A percentile compares a stretch with the other conserved stretches of the same genome.
Evolutionary conservation across 1,140 invertebrate genomes (phyloP).

Genomic region (Procambarus clarkii): DNA sequence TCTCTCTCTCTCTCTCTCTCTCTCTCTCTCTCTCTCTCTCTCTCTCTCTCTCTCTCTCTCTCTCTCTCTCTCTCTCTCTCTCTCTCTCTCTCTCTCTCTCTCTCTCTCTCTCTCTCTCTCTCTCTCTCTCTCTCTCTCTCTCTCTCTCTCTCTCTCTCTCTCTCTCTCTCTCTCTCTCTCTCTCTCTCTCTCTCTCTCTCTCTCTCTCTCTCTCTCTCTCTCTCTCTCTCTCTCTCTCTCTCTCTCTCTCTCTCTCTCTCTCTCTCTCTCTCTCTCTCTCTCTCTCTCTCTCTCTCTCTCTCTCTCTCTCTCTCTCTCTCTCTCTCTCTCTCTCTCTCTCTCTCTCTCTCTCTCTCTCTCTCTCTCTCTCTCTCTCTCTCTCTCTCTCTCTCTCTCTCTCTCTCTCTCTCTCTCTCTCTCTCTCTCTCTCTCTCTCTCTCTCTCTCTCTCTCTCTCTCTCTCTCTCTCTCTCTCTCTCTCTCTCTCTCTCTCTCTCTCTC

Average conservation of each 20-base stretch:
- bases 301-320: too few relatives aligned
- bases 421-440: conserved; percentile 17
- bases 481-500: too few relatives aligned
- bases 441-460: neutral
- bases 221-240: neutral
- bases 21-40: too few relatives aligned
- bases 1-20: conserved; percentile 1
- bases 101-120: neutral
- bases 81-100: neutral
- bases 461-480: neutral
- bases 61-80: neutral
- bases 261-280: neutral
- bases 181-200: neutral
- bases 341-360: too few relatives aligned
- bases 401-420: neutral
- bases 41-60: neutral
- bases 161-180: neutral
- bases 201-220: neutral
- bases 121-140: neutral
- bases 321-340: too few relatives aligned
- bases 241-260: neutral
- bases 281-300: neutral
- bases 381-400: conserved; percentile 8
- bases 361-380: conserved; percentile 15
- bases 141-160: neutral